Percentiles rank a stretch among this genome's conserved stretches.
Conservation (phyloP, 2,797 vertebrate species). For the Iguana delicatissima region DNA sequence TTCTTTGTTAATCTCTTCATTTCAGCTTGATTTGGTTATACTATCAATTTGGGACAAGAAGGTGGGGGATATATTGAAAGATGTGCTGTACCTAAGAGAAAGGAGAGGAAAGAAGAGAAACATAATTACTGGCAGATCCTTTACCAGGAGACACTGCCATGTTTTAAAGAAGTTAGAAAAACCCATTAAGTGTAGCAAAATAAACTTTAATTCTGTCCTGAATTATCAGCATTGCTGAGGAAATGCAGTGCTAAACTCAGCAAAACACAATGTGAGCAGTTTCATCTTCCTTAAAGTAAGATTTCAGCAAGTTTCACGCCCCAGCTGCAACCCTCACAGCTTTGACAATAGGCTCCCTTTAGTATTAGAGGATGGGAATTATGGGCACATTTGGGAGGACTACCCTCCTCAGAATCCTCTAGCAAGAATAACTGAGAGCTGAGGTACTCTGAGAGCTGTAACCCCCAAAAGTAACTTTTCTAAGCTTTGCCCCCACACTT, state of each 20-base stretch:
- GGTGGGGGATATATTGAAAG: background rate
- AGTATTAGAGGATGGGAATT: background rate
- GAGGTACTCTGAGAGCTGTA: too few relatives aligned
- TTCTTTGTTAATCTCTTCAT: background rate
- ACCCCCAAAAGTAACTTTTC: background rate
- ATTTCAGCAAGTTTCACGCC: conserved; percentile 20
- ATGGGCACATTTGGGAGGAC: too few relatives aligned
- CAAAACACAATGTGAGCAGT: background rate
- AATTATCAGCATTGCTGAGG: background rate
- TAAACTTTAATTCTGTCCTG: background rate
- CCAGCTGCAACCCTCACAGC: background rate
- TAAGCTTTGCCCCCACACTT: background rate
- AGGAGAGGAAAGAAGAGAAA: background rate
- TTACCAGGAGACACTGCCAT: background rate
- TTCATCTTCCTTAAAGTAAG: conserved; percentile 1
- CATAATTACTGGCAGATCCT: conserved; percentile 1
- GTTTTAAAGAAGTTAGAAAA: conserved; percentile 1
- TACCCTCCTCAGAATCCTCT: too few relatives aligned
- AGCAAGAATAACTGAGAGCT: too few relatives aligned
- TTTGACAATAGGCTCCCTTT: background rate
- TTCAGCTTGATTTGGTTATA: background rate
- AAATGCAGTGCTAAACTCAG: background rate
- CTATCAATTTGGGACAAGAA: background rate
- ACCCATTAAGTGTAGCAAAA: conserved; percentile 21
- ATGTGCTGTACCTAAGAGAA: background rate